These are phyloP conservation scores for Enhydra lutris DNA, from an alignment of 2,113 vertebrate genomes.

Conservation along the genomic window DNA sequence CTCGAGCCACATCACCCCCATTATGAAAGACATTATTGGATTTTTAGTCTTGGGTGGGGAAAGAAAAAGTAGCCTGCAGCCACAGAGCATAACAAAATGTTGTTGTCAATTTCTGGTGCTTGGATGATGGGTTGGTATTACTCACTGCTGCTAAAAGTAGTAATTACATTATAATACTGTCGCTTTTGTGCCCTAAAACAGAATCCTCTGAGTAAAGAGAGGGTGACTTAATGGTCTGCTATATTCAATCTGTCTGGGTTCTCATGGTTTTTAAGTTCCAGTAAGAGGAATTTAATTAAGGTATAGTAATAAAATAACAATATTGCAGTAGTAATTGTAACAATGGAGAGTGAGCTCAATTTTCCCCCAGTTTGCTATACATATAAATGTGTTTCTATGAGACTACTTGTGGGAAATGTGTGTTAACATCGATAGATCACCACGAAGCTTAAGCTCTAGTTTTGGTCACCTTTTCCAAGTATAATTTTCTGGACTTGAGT, in stretches of 20 bases:
- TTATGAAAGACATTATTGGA: conserved; percentile 58
- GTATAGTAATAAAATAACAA: conserved; percentile 57
- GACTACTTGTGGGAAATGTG: not conserved
- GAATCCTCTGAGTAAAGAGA: conserved; percentile 19
- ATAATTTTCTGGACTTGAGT: not conserved
- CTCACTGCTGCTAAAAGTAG: conserved; percentile 26
- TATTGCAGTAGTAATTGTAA: not conserved
- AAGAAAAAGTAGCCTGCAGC: conserved; percentile 46
- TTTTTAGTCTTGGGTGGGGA: conserved; percentile 53
- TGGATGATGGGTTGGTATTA: conserved; percentile 40
- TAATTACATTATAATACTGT: conserved; percentile 54
- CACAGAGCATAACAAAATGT: conserved; percentile 50
- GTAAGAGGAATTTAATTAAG: conserved; percentile 55
- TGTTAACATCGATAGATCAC: not conserved
- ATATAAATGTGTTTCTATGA: not conserved
- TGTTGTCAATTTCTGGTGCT: conserved; percentile 49
- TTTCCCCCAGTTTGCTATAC: not conserved
- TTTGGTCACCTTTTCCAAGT: not conserved
- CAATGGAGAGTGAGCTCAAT: not conserved
- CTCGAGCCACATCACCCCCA: conserved; percentile 22
- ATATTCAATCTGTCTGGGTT: conserved; percentile 2
- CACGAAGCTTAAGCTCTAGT: not conserved
- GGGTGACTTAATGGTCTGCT: conserved; percentile 24
- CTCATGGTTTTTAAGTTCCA: conserved; percentile 50
- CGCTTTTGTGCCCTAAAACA: conserved; percentile 35